phyloP scores from a whole-genome alignment of 1,140 invertebrate genomes.

The Gyrodactylus bullatarudis region DNA sequence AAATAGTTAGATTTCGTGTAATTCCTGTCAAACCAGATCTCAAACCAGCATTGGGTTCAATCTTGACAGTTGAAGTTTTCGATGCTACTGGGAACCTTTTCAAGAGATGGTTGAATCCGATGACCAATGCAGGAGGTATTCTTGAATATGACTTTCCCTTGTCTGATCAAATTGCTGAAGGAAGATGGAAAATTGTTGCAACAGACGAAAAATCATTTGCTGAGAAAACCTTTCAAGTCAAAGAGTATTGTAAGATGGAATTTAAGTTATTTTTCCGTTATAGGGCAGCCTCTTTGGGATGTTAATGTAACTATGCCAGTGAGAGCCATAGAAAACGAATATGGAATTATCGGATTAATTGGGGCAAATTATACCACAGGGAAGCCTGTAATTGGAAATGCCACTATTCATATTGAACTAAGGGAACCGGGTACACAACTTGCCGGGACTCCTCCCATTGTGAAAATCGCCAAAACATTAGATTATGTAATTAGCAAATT shows the following conservation, averaged over 20 bases:
- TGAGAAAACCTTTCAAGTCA: conserved; percentile 49
- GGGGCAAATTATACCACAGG: conserved; percentile 38
- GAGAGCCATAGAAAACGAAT: conserved; percentile 51
- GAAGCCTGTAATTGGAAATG: conserved; percentile 30
- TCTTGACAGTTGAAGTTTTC: conserved; percentile 11
- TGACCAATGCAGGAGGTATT: conserved; percentile 24
- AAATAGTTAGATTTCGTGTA: conserved; percentile 33
- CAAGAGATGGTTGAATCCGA: conserved; percentile 51
- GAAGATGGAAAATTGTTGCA: conserved; percentile 46
- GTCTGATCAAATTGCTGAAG: conserved; percentile 57
- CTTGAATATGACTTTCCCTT: conserved; percentile 33
- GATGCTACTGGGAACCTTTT: conserved; percentile 42
- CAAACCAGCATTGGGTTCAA: conserved; percentile 11
- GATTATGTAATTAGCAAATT: conserved; percentile 1
- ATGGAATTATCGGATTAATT: conserved; percentile 40
- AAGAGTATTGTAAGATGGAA: conserved; percentile 57
- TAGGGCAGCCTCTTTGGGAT: conserved; percentile 25
- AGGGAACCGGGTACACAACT: neutral
- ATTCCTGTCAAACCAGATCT: conserved; percentile 16
- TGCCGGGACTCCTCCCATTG: neutral
- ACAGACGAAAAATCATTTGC: neutral
- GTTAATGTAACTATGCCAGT: conserved; percentile 78
- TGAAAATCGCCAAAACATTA: neutral
- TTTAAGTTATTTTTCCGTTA: conserved; percentile 9
- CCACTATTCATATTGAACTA: conserved; percentile 34